Evolutionary conservation across 1,140 invertebrate species (phyloP), one percentile per base, ranked within the genome.

Genomic region (Ctenoplectra terminalis): DNA sequence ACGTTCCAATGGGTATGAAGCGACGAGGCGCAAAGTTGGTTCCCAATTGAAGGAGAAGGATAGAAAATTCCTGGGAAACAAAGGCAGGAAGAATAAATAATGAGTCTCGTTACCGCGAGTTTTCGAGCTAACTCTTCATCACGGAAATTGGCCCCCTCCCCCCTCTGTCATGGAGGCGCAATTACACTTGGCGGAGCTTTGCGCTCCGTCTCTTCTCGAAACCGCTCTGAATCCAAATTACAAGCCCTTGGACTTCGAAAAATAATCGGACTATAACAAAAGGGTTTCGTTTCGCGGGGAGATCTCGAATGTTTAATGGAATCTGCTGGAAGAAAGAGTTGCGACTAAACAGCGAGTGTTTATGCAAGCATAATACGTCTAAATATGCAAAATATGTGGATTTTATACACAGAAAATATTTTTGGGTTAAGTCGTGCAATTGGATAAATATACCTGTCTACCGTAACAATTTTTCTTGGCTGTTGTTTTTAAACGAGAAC

Each of bases 71-170:
- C 31, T 20, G 40, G 40, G 23, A 71, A 78, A 78, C 82, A 58
- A 85, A 46, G 60, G 40, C 46, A 46, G 69, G 48, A 86, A 70
- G 75, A 74, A 86, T 82, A 87, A 87, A 87, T 82, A 87, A 87
- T 79, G 85, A 83, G 66, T 66, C 67, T 70, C 70, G 84, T 75
- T 54, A 79, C 84, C 56, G 56, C 54, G 67, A 87, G 74, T 86
- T 87, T 75, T 86, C 70, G 13, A 70, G 70, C 63, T 37, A 37
- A 67, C 80, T 79, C 76, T 80, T 66, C 85, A 64, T 83, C 81
- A 61, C 54, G 58, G 58, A 87, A 87, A 86, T 87, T 87, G 80
- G 60, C 81, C 52, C 31, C 56, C 46, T 9, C 40, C 52, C 31
- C 56, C 46, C 40, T 9, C 60, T 64, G 73, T 83, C 74, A 80